Evolutionary conservation across 1,140 invertebrate genomes (phyloP), one percentile per base, ranked within the genome.

Genomic region (Pogonognathellus flavescens): DNA sequence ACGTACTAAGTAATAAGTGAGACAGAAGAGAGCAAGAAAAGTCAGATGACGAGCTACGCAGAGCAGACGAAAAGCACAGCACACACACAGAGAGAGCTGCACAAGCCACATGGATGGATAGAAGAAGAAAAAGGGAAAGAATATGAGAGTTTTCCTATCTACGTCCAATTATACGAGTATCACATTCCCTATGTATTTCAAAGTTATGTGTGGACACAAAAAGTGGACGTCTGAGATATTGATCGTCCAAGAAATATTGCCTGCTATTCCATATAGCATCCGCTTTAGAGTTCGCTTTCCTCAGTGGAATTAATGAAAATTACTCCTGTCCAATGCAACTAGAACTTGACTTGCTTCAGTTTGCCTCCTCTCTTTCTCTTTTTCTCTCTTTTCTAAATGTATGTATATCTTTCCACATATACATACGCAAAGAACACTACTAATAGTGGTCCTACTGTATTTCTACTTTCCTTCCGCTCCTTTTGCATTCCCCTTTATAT

Each of bases 221-320:
- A 66, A 84, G 72, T 85, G 84, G 84, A 85, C 84, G 76, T 57
- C 84, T 76, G 76, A 85, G 84, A 81, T 85, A 85, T 85, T 85
- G 84, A 85, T 85, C 84, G 84, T 80, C 80, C 72, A 85, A 85
- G 84, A 80, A 81, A 85, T 85, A 85, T 81, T 84, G 83, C 72
- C 84, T 59, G 52, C 59, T 85, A 80, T 85, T 85, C 59, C 59
- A 62, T 85, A 50, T 80, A 80, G 59, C 70, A 53, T 76, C 70
- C 70, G 49, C 62, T 84, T 84, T 84, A 84, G 18, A 60, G 82
- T 84, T 53, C 41, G 53, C 72, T 62, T 80, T 70, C 20, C 80
- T 81, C 72, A 16, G 50, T 57, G 72, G 80, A 80, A 53, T 85
- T 85, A 85, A 85, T 85, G 84, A 85, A 85, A 85, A 85, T 85